Conservation (phyloP, 2,888 invertebrate species). For the Tetheella fluctuosa region DNA sequence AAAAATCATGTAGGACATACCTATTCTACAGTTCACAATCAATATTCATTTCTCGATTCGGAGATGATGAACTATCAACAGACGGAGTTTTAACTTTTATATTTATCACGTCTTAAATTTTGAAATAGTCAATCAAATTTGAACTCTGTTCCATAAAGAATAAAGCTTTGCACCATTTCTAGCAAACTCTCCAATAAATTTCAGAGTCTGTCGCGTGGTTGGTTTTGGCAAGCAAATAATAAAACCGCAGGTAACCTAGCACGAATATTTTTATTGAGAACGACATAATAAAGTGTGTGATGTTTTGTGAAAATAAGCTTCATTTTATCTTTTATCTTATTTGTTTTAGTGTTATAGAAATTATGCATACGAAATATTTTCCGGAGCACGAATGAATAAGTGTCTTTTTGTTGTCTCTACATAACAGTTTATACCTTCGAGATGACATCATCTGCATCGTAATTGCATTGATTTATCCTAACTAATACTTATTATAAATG, state of each 20-base stretch:
- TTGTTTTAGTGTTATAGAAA: too few relatives aligned
- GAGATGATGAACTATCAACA: neutral
- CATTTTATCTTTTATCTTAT: neutral
- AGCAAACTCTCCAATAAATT: neutral
- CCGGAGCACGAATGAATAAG: too few relatives aligned
- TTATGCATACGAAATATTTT: neutral
- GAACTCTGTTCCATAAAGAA: neutral
- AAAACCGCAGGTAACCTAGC: neutral
- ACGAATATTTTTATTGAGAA: slow-evolving; percentile 1
- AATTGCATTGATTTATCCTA: too few relatives aligned
- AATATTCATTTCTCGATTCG: too few relatives aligned
- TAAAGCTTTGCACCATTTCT: neutral
- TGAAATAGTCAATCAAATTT: neutral
- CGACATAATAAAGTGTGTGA: slow-evolving; percentile 7
- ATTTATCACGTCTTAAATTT: slow-evolving; percentile 6
- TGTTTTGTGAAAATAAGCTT: neutral
- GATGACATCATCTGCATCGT: too few relatives aligned
- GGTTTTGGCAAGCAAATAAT: slow-evolving; percentile 2
- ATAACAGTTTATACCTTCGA: too few relatives aligned
- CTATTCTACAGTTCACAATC: too few relatives aligned
- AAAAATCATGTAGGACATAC: too few relatives aligned
- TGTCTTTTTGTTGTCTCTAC: too few relatives aligned
- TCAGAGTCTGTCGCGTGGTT: neutral
- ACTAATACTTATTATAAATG: too few relatives aligned
- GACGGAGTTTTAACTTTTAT: neutral